Percentiles rank a stretch among this genome's conserved stretches.
Conservation (phyloP, 1,140 invertebrate genomes). For the Aethina tumida region DNA sequence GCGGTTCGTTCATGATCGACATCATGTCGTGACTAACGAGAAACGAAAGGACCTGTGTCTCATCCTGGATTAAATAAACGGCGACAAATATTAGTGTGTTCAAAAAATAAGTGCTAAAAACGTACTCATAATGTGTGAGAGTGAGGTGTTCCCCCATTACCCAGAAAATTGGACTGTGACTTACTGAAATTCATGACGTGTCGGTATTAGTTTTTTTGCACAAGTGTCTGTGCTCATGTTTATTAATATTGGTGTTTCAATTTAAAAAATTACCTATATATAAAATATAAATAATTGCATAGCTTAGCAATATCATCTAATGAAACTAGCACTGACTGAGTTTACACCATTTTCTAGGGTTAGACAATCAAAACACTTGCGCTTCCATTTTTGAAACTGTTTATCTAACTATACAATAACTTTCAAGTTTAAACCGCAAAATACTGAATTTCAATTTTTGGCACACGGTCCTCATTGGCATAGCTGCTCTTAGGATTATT, state of each 20-base stretch:
- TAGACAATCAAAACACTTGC: slow-evolving; percentile 27
- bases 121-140: slow-evolving; percentile 1
- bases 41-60: neutral
- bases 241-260: neutral
- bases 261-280: slow-evolving; percentile 10
- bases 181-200: neutral
- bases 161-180: slow-evolving; percentile 1
- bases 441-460: neutral
- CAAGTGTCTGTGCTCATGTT: neutral
- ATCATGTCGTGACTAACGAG: neutral
- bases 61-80: slow-evolving; percentile 1
- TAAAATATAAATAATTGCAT: slow-evolving; percentile 10
- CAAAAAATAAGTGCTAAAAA: slow-evolving; percentile 2
- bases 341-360: slow-evolving; percentile 17
- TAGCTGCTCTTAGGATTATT: too few relatives aligned
- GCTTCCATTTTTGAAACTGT: slow-evolving; percentile 15
- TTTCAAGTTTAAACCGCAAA: neutral
- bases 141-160: too few relatives aligned
- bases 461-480: neutral
- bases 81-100: neutral
- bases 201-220: slow-evolving; percentile 9
- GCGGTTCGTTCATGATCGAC: neutral
- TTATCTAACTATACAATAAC: neutral
- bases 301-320: slow-evolving; percentile 14
- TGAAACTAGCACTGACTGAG: slow-evolving; percentile 21